Conservation (phyloP, 2,888 invertebrate genomes). For the Smittia aterrima region DNA sequence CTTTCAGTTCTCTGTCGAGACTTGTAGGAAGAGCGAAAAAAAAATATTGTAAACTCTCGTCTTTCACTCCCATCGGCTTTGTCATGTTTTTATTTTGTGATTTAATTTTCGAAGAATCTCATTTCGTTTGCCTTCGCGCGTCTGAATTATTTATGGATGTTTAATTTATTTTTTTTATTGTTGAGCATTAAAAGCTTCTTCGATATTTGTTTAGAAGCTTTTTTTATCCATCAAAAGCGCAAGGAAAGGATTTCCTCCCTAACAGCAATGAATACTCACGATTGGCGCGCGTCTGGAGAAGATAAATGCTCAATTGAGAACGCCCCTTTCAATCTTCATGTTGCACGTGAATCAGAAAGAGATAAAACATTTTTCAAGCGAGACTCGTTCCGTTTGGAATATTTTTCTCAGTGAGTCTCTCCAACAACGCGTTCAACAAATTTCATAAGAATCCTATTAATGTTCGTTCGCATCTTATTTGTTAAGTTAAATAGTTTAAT, state of each 20-base stretch:
- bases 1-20: neutral
- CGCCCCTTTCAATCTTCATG: conserved; percentile 26
- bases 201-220: neutral
- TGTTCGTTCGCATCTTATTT: neutral
- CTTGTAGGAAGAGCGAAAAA: conserved; percentile 3
- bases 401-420: neutral
- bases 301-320: conserved; percentile 26
- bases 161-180: neutral
- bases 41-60: neutral
- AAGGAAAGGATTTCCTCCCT: conserved; percentile 5
- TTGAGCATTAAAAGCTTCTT: neutral
- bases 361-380: conserved; percentile 21
- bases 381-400: neutral
- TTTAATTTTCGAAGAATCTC: conserved; percentile 3
- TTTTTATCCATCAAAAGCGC: neutral
- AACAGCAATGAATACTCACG: neutral
- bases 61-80: neutral
- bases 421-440: neutral
- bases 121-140: neutral
- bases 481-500: neutral
- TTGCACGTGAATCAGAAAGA: conserved; percentile 30
- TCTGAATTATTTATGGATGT: neutral
- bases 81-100: neutral
- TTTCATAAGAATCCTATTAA: neutral
- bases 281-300: conserved; percentile 30